A percentile compares a stretch with the other conserved stretches of the same genome.
phyloP scores from a whole-genome alignment of 2,888 invertebrate species.

The Petrolisthes cinctipes region DNA sequence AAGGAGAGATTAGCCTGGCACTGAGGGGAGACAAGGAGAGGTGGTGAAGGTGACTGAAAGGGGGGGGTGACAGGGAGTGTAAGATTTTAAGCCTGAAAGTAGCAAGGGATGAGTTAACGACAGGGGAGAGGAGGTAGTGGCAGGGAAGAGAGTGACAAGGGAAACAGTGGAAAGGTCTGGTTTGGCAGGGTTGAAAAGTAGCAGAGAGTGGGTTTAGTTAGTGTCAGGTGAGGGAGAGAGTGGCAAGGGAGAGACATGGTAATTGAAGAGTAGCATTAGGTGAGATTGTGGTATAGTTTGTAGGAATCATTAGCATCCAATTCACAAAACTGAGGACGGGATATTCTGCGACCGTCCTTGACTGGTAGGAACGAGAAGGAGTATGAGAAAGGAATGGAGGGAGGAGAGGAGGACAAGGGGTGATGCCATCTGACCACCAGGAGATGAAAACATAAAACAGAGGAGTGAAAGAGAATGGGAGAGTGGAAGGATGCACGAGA shows the following conservation, averaged over 20 bases:
- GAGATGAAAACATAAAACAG: neutral
- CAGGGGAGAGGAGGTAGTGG: slow-evolving; percentile 10
- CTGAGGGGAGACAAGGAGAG: neutral
- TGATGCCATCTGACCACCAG: neutral
- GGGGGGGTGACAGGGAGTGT: no score
- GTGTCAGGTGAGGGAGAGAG: neutral
- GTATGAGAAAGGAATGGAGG: neutral
- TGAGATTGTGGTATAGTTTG: slow-evolving; percentile 26
- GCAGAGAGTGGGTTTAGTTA: neutral
- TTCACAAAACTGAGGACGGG: slow-evolving; percentile 4
- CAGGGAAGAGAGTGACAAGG: slow-evolving; percentile 6
- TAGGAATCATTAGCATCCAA: slow-evolving; percentile 4
- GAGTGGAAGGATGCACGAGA: neutral
- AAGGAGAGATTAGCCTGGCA: no score
- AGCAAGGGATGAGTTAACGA: no score
- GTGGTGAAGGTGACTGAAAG: no score
- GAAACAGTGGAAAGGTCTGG: neutral
- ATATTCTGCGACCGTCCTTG: neutral
- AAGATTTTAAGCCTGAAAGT: slow-evolving; percentile 35
- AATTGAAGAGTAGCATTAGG: neutral
- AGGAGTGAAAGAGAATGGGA: neutral
- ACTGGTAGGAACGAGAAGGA: neutral
- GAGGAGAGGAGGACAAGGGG: neutral
- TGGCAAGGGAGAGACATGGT: neutral
- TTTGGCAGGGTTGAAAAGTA: neutral